phyloP scores from a whole-genome alignment of 92 coral and sea anemone genomes.

The Pocillopora grandis region DNA sequence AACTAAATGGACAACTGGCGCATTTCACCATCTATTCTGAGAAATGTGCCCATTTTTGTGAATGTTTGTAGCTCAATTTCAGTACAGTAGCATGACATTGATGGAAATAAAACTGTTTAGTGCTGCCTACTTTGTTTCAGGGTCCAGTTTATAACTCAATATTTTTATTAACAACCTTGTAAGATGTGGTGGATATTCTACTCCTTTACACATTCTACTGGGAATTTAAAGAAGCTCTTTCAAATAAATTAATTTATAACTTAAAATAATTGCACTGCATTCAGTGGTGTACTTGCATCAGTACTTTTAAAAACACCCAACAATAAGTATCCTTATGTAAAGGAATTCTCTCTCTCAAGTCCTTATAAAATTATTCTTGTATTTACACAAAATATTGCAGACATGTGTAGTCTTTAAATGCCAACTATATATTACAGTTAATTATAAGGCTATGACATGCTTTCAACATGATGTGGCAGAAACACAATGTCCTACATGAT shows the following conservation, averaged over 20 bases:
- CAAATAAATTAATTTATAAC: background rate
- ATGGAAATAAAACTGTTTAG: no score
- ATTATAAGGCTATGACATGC: background rate
- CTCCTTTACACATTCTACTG: background rate
- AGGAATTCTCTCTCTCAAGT: background rate
- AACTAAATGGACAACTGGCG: no score
- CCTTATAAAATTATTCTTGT: background rate
- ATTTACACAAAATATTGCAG: conserved; percentile 8
- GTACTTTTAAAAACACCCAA: background rate
- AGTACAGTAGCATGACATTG: no score
- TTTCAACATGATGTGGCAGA: background rate
- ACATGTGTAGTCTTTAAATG: background rate
- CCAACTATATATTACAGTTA: background rate
- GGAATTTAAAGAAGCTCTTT: background rate
- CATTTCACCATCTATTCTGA: no score
- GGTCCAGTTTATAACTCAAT: no score
- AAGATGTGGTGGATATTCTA: background rate
- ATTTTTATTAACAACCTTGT: no score
- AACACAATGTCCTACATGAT: background rate
- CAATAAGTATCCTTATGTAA: background rate
- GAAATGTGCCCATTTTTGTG: no score
- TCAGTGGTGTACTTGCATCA: background rate
- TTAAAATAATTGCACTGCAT: background rate
- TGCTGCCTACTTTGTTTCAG: no score
- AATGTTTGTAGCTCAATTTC: no score